Evolutionary conservation across 2,797 vertebrate species (phyloP).

Genomic region (Numenius phaeopus): DNA sequence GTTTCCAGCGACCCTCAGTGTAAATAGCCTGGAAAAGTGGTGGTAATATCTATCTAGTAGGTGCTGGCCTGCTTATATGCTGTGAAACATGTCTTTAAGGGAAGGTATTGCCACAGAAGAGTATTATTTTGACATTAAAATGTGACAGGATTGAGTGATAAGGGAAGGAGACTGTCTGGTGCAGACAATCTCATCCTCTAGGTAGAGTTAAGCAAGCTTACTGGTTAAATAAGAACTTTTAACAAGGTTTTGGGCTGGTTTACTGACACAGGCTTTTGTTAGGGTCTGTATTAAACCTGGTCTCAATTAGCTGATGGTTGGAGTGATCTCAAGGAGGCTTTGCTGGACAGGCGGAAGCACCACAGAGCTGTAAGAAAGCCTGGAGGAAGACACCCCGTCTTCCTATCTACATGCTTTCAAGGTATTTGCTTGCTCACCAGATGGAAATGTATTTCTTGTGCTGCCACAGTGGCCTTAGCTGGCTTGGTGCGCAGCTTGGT

Average conservation of each 20-base stretch:
- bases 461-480: not conserved
- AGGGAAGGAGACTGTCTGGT: not conserved
- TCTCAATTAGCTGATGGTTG: not conserved
- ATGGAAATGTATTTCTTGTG: not conserved
- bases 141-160: not conserved
- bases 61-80: not conserved
- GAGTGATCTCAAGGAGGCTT: not conserved
- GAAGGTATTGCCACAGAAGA: not conserved
- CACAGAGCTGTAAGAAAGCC: not conserved
- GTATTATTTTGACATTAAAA: not conserved
- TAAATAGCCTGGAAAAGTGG: not conserved
- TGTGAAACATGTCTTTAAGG: not conserved
- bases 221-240: not conserved
- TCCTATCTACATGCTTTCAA: not conserved
- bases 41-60: not conserved
- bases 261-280: not conserved
- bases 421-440: not conserved
- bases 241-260: not conserved
- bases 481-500: not conserved
- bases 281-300: not conserved
- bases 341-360: not conserved
- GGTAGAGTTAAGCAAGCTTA: not conserved
- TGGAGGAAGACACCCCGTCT: not conserved
- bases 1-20: not conserved
- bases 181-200: not conserved